Conservation (phyloP, 2,113 vertebrate species). For the Marcusenius ussheri region DNA sequence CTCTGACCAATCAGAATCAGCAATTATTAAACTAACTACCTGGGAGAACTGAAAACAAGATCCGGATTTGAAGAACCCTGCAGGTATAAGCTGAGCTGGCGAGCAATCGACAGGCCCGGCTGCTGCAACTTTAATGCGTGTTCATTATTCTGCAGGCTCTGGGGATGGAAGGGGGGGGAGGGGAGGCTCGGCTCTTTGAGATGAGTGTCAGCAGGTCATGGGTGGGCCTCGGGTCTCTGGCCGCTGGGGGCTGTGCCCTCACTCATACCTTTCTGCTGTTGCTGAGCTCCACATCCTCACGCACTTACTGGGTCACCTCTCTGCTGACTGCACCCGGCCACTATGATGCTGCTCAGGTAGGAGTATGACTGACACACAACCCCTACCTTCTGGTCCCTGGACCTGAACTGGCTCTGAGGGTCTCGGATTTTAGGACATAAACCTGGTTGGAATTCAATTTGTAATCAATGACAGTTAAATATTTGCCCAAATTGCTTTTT, state of each 20-base stretch:
- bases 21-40: too few relatives aligned
- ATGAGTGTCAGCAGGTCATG: conserved; percentile 31
- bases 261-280: conserved; percentile 36
- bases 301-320: conserved; percentile 6
- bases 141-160: conserved; percentile 53
- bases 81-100: conserved; percentile 41
- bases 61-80: too few relatives aligned
- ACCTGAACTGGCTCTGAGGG: background rate
- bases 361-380: background rate
- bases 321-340: conserved; percentile 34
- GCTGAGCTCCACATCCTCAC: conserved; percentile 24
- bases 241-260: conserved; percentile 21
- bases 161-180: background rate
- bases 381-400: background rate
- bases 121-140: conserved; percentile 55
- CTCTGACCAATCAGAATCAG: too few relatives aligned
- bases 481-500: background rate
- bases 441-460: background rate
- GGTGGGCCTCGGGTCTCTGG: conserved; percentile 24
- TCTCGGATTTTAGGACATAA: background rate
- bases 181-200: background rate
- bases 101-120: conserved; percentile 38
- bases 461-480: background rate
- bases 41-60: too few relatives aligned
- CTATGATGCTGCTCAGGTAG: conserved; percentile 48